phyloP scores from a whole-genome alignment of 2,113 vertebrate genomes.

The Mesoclemmys tuberculata region DNA sequence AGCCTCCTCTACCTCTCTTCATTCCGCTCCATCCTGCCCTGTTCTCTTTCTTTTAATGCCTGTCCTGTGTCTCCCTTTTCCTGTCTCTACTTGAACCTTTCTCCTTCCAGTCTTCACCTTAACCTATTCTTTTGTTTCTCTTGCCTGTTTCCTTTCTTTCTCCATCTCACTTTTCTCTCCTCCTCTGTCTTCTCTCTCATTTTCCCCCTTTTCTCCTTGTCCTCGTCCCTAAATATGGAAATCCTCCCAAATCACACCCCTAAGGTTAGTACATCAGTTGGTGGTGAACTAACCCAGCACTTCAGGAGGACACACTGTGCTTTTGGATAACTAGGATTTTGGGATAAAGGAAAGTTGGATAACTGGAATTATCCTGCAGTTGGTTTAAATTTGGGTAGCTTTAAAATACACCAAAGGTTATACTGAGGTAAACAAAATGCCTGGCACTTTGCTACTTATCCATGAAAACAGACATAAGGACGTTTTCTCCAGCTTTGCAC shows the following conservation, averaged over 20 bases:
- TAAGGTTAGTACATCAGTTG: background rate
- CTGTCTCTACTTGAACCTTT: background rate
- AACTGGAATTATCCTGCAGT: background rate
- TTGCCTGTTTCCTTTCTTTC: background rate
- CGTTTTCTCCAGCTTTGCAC: background rate
- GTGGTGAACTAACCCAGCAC: background rate
- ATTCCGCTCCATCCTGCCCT: background rate
- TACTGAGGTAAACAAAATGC: background rate
- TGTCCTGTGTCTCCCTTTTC: background rate
- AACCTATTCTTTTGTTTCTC: background rate
- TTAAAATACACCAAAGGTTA: background rate
- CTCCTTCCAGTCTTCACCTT: background rate
- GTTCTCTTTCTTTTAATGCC: background rate
- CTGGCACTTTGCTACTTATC: background rate
- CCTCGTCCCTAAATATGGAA: background rate
- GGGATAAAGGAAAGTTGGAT: background rate
- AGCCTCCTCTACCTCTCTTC: background rate
- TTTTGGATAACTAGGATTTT: background rate
- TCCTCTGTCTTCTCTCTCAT: background rate
- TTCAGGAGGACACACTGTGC: background rate
- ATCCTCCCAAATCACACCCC: background rate
- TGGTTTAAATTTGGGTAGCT: background rate
- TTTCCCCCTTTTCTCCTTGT: background rate
- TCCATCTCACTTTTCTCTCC: background rate
- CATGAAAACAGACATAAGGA: background rate